Conservation (phyloP, 53 echinoderm and acorn worm species). For the Temnopleurus reevesii region DNA sequence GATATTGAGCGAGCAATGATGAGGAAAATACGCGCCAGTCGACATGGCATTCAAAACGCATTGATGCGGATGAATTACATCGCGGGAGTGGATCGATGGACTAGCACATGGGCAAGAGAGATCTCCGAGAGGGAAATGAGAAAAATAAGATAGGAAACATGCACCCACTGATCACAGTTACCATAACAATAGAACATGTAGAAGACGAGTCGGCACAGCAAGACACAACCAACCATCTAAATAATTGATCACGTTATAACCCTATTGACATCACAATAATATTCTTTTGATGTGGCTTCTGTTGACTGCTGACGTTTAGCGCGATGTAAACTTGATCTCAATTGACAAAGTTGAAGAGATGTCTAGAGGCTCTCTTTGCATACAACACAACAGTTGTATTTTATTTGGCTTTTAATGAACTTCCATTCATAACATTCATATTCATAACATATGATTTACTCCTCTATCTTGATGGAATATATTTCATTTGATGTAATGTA, state of each 20-base stretch:
- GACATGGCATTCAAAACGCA: constrained; percentile 23
- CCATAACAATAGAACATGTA: background rate
- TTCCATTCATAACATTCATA: no score
- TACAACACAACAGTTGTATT: no score
- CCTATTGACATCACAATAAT: background rate
- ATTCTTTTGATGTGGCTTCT: background rate
- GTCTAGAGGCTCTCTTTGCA: no score
- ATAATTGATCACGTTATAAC: background rate
- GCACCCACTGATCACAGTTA: constrained; percentile 8
- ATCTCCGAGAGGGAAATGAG: background rate
- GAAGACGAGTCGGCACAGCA: background rate
- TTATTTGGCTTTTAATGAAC: no score
- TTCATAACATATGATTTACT: no score
- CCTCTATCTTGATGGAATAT: no score
- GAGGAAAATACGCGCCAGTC: constrained; percentile 24
- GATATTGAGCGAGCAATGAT: constrained; percentile 34
- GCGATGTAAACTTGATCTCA: background rate
- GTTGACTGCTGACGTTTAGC: background rate
- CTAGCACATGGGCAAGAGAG: constrained; percentile 7
- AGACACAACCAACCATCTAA: background rate
- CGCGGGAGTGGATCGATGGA: constrained; percentile 8
- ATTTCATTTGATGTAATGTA: no score
- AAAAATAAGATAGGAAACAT: constrained; percentile 28
- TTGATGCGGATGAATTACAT: constrained; percentile 16
- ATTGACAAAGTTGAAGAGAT: background rate